Percentiles rank a stretch among this genome's conserved stretches.
These are phyloP conservation scores for Perca fluviatilis DNA, from an alignment of 2,113 vertebrate genomes.

Conservation along the genomic window DNA sequence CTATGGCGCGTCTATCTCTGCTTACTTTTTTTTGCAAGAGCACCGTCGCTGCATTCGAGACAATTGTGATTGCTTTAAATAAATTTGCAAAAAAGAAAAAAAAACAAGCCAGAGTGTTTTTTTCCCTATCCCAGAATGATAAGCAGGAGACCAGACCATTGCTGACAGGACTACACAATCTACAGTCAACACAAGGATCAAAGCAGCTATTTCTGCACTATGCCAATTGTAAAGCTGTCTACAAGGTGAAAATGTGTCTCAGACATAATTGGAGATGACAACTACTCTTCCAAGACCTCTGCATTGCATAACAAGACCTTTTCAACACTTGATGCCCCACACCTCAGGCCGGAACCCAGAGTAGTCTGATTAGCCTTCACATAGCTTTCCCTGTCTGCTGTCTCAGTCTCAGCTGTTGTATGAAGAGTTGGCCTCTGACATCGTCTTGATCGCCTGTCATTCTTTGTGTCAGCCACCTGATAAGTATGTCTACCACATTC, in stretches of 20 bases:
- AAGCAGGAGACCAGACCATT: no score
- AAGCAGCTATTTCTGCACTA: background rate
- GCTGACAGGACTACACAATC: background rate
- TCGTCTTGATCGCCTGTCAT: background rate
- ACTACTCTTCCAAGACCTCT: conserved; percentile 41
- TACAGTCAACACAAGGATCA: conserved; percentile 11
- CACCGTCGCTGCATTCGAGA: no score
- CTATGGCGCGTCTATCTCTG: no score
- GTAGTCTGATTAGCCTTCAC: conserved; percentile 16
- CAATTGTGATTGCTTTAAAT: no score
- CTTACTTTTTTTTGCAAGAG: no score
- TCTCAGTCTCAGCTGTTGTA: conserved; percentile 11
- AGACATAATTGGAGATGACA: conserved; percentile 4
- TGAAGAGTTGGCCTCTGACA: background rate
- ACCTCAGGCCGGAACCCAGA: background rate
- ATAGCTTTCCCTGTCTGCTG: background rate
- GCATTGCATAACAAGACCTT: conserved; percentile 34
- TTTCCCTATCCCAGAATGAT: no score
- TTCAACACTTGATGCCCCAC: conserved; percentile 27
- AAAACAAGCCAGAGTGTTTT: no score
- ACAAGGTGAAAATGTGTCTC: conserved; percentile 20
- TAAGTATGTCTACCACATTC: background rate
- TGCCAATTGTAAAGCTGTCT: conserved; percentile 3
- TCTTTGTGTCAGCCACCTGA: background rate
- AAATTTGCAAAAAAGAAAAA: no score